Evolutionary conservation across 1,140 invertebrate genomes (phyloP).

Genomic region (Ceratoteleas bidentatus): DNA sequence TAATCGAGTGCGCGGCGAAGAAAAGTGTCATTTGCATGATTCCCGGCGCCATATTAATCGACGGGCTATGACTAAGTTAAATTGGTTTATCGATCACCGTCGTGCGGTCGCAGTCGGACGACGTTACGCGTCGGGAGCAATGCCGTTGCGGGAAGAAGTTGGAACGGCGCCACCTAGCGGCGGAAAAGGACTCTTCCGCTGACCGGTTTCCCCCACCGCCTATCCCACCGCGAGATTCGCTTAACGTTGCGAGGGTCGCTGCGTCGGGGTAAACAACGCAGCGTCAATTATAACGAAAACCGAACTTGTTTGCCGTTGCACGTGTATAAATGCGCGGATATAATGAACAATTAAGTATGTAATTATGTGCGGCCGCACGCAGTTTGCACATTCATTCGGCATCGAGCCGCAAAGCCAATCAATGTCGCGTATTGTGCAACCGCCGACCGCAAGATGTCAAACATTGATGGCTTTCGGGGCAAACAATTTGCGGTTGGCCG

Average conservation of each 20-base stretch:
- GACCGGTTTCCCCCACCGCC: too few relatives aligned
- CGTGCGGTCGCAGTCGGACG: conserved; percentile 10
- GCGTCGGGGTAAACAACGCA: conserved; percentile 14
- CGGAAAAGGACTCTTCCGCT: too few relatives aligned
- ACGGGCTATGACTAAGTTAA: conserved; percentile 56
- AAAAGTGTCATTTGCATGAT: conserved; percentile 62
- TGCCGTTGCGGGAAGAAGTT: background rate
- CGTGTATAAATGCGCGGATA: conserved; percentile 55
- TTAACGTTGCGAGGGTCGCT: conserved; percentile 2
- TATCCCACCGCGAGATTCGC: too few relatives aligned
- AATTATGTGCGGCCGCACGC: conserved; percentile 75
- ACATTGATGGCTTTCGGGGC: conserved; percentile 51
- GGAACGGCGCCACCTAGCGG: background rate
- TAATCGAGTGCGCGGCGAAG: conserved; percentile 38
- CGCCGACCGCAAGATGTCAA: conserved; percentile 58
- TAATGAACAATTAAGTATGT: conserved; percentile 76
- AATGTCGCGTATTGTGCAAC: conserved; percentile 69
- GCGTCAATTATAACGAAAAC: conserved; percentile 28
- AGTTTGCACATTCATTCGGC: conserved; percentile 72
- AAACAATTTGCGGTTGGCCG: conserved; percentile 36
- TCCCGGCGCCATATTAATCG: conserved; percentile 51
- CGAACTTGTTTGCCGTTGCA: conserved; percentile 26
- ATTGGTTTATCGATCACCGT: conserved; percentile 63
- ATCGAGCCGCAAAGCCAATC: conserved; percentile 75
- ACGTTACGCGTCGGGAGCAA: background rate